Base-by-base conservation (phyloP, 1,140 invertebrate species). In the Propsilocerus akamusi region DNA sequence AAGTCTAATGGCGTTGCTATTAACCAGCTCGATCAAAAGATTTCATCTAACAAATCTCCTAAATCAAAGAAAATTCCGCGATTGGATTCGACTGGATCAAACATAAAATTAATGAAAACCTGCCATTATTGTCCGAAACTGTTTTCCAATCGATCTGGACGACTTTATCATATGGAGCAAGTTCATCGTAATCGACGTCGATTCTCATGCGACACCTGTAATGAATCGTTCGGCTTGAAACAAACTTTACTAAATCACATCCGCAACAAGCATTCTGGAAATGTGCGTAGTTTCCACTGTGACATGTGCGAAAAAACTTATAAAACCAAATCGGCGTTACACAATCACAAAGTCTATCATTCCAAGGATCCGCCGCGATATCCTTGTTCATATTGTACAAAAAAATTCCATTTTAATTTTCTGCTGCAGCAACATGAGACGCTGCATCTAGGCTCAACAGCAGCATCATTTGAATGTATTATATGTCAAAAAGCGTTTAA, bases 81-180 rank as follows among this genome's bases (percentile, higher is more conserved):
- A 6, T 20, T 20, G 10, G 34, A 41, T 5, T 14, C 34, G 17
- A 20, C 34, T 1, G 34, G 34, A 22, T 41, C 34, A 6, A 41
- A 41, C 22, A 20, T 41, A n/a, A 41, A 41, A 20, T 41, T 17
- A 8, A 8, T 41, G 3, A 41, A 41, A 20, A 41, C 17, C 17
- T 41, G 34, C 11, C 34, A 41, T 41, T 41, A 41, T 41, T 41
- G 34, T 41, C 34, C 34, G 8, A 41, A 41, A 41, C 17, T 41
- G 10, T 41, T 41, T 17, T 20, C 14, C 17, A 41, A 41, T 41
- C 12, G 34, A 17, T 41, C 34, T 20, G 34, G 34, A 17, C 34
- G 34, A 17, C 14, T 41, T 6, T 41, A 41, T 41, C 34, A 41
- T 41, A 14, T 20, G 22, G 34, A 41, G 17, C 34, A 41, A 20